phyloP scores from a whole-genome alignment of 2,888 invertebrate species.

The Eupithecia dodoneata region DNA sequence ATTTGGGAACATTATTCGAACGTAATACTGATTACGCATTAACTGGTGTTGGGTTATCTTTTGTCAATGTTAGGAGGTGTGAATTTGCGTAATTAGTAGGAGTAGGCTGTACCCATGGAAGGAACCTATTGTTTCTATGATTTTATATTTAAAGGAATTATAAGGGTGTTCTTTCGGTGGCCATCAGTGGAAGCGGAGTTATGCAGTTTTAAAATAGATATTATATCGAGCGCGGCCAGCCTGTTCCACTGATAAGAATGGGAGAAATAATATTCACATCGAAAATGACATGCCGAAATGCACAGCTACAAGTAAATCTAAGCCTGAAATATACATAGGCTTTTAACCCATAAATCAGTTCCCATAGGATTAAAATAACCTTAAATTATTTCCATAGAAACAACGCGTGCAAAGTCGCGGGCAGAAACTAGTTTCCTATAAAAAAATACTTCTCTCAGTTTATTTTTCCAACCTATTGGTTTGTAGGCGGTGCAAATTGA shows the following conservation, averaged over 20 bases:
- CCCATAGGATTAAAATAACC: no score
- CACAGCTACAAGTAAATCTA: no score
- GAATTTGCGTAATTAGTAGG: conserved; percentile 1
- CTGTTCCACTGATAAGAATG: background rate
- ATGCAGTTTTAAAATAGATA: background rate
- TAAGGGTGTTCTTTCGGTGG: background rate
- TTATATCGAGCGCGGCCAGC: background rate
- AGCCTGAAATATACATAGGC: no score
- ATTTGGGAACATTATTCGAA: conserved; percentile 28
- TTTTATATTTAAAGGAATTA: background rate
- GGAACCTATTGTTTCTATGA: background rate
- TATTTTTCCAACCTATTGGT: background rate
- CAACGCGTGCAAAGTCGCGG: no score
- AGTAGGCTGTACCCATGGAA: background rate
- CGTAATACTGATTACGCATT: conserved; percentile 24
- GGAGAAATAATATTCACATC: background rate
- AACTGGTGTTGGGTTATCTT: conserved; percentile 11
- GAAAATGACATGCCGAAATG: no score
- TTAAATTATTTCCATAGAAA: no score
- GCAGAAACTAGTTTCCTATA: no score
- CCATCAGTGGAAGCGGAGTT: background rate
- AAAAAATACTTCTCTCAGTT: background rate
- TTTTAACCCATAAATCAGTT: no score
- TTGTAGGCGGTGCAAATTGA: background rate
- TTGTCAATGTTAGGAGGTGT: conserved; percentile 8